A percentile compares a stretch with the other conserved stretches of the same genome.
phyloP scores from a whole-genome alignment of 2,888 invertebrate species.

The Nowickia ferox region DNA sequence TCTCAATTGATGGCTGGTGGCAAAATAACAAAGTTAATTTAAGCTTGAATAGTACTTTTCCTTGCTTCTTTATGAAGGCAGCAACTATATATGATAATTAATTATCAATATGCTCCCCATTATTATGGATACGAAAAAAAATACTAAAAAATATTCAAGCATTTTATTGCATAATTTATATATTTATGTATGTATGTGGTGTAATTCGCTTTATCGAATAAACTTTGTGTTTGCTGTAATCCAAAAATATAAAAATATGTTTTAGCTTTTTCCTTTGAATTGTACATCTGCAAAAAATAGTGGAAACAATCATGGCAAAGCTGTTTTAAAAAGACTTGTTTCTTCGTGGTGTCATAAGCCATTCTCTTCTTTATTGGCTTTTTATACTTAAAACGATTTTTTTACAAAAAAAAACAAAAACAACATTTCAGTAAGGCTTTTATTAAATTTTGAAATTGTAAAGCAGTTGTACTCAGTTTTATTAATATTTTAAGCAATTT shows the following conservation, averaged over 20 bases:
- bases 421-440: slow-evolving; percentile 28
- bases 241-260: slow-evolving; percentile 36
- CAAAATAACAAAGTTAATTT: slow-evolving; percentile 44
- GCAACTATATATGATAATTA: background rate
- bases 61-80: background rate
- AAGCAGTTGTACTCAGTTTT: background rate
- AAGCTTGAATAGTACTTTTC: slow-evolving; percentile 9
- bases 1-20: slow-evolving; percentile 29
- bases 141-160: slow-evolving; percentile 37
- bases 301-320: slow-evolving; percentile 19
- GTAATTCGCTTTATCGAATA: slow-evolving; percentile 53
- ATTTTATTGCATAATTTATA: slow-evolving; percentile 64
- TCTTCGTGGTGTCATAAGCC: slow-evolving; percentile 50
- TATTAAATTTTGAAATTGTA: slow-evolving; percentile 16
- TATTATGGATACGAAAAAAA: background rate
- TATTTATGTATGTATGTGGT: slow-evolving; percentile 17
- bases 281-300: slow-evolving; percentile 58
- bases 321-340: slow-evolving; percentile 51
- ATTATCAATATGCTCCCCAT: background rate
- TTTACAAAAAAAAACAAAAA: background rate
- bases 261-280: slow-evolving; percentile 25
- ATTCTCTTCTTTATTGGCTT: slow-evolving; percentile 58
- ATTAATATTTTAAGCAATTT: slow-evolving; percentile 49
- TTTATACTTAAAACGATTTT: slow-evolving; percentile 16
- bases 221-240: slow-evolving; percentile 33